Base-by-base conservation (phyloP, 2,888 invertebrate species). In the Pterobdella sp. region DNA sequence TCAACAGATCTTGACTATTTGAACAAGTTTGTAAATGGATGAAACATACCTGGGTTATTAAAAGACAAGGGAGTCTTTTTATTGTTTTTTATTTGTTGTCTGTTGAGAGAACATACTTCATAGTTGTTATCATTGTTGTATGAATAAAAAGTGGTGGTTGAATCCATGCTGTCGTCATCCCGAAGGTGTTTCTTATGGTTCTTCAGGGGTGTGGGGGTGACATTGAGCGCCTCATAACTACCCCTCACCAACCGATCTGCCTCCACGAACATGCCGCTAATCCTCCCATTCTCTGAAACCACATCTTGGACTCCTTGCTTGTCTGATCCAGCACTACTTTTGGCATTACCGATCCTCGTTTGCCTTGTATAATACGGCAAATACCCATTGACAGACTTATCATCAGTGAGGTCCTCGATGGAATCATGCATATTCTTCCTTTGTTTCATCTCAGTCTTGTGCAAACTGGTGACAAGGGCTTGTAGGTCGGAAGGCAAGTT, bases 191-290 rank as follows among this genome's bases (percentile, higher is more conserved):
- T 31, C 34, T 29, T 65, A 34, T 31, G 10, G 29, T 65, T 34
- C 7, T 14, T 34, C 31, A 7, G 4, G 34, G 31, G 22, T 4
- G 4, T 29, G 32, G 14, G 65, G 4, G 32, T 7, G 65, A 31
- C 32, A 34, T 32, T 65, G 65, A 56, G 60, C n/a, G 60, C 60
- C n/a, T 56, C 60, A n/a, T 56, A 56, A 22, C 60, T 56, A 22
- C 60, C 3, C 26, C 60, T 4, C 4, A 56, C 4, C 10, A 56
- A 56, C 10, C n/a, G 7, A 26, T 56, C 60, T 14, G 60, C 60
- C 60, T 56, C 60, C 60, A 22, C 4, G 26, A 56, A 56, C 60
- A 56, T 14, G 4, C n/a, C n/a, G 14, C 60, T 56, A n/a, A 14
- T 56, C 3, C 35, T n/a, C 3, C n/a, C 65, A 65, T 22, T 14